phyloP scores from a whole-genome alignment of 2,888 invertebrate genomes.

The Drosophila maculinotata region DNA sequence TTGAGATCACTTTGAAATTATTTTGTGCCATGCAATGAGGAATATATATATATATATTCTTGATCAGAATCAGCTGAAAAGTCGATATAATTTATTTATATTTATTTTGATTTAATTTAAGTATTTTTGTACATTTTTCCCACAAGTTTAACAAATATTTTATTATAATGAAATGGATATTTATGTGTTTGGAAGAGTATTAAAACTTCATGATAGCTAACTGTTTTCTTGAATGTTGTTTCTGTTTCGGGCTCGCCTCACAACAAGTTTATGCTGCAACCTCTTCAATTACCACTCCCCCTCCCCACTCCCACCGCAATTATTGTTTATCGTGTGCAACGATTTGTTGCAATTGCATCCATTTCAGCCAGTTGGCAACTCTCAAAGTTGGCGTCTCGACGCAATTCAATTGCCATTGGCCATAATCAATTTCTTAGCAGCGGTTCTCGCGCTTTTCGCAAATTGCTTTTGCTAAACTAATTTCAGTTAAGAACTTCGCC shows the following conservation, averaged over 20 bases:
- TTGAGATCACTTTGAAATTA: no score
- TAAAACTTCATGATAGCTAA: not conserved
- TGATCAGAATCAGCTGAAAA: no score
- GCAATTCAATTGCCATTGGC: constrained; percentile 33
- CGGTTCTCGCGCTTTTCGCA: not conserved
- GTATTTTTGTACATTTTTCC: no score
- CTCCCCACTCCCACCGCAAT: constrained; percentile 28
- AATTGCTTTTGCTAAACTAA: constrained; percentile 52
- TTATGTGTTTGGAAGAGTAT: no score
- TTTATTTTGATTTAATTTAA: no score
- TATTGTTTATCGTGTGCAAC: constrained; percentile 43
- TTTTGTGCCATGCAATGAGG: not conserved
- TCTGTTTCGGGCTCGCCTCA: not conserved
- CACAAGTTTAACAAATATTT: no score
- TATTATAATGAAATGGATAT: no score
- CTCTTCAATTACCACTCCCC: no score
- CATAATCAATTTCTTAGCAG: constrained; percentile 33
- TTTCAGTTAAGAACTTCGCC: constrained; percentile 46
- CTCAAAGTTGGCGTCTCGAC: constrained; percentile 12
- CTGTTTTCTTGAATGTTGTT: no score
- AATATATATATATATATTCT: no score
- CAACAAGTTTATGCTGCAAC: not conserved
- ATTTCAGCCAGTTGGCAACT: constrained; percentile 10
- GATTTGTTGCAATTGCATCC: constrained; percentile 28
- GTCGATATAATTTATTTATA: no score